Evolutionary conservation across 2,113 vertebrate species (phyloP).

Genomic region (Fulmarus glacialis): DNA sequence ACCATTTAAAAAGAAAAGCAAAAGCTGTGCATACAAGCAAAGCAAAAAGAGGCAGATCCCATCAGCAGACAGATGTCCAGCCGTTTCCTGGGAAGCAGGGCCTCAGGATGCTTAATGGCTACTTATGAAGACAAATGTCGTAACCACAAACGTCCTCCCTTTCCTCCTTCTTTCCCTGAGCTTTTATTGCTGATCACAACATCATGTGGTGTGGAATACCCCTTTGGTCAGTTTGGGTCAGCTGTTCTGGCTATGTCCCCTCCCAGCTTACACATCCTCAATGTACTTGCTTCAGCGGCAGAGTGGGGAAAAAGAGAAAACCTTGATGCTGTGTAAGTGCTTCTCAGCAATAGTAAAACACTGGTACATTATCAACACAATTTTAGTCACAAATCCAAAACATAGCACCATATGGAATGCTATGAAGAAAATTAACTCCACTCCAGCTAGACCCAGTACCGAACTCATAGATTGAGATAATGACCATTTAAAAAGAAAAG

Average conservation of each 20-base stretch:
- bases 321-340: not conserved
- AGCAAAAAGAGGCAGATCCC: not conserved
- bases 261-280: not conserved
- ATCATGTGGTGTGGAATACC: not conserved
- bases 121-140: not conserved
- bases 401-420: not conserved
- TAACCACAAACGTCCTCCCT: not conserved
- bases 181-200: not conserved
- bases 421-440: not conserved
- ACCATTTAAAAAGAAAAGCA: not conserved
- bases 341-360: not conserved
- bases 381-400: not conserved
- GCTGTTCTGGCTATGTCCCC: not conserved
- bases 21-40: not conserved
- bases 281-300: rapidly evolving
- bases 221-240: not conserved
- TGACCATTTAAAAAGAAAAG: not conserved
- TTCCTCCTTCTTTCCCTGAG: not conserved
- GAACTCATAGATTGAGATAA: too few species aligned
- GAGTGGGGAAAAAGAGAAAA: not conserved
- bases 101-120: not conserved
- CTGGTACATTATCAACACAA: not conserved
- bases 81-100: not conserved
- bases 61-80: not conserved
- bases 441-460: not conserved